Evolutionary conservation across 2,888 invertebrate genomes (phyloP).

Genomic region (Mellilla xanthometata): DNA sequence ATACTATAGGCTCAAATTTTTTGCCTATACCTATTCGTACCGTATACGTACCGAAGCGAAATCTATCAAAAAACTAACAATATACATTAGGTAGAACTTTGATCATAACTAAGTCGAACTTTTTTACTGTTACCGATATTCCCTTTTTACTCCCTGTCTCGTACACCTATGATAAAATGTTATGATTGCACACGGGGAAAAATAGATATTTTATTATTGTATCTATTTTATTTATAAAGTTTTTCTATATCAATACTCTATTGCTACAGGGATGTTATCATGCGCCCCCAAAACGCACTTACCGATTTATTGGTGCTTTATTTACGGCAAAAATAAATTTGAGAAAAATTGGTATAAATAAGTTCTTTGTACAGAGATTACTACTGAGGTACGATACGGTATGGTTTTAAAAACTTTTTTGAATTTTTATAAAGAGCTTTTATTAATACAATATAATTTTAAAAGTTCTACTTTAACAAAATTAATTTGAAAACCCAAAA

Average conservation of each 20-base stretch:
- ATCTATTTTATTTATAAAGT: constrained; percentile 78
- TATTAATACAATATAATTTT: no score
- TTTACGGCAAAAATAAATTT: constrained; percentile 15
- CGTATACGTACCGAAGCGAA: constrained; percentile 33
- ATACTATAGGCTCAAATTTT: no score
- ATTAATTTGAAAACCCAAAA: constrained; percentile 11
- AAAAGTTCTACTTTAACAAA: background rate
- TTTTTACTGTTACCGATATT: constrained; percentile 71
- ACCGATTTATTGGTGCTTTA: constrained; percentile 33
- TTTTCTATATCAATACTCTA: constrained; percentile 59
- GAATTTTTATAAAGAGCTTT: no score
- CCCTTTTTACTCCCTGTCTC: constrained; percentile 32
- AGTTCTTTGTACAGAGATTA: background rate
- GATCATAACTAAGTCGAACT: constrained; percentile 58
- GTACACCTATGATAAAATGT: constrained; percentile 81
- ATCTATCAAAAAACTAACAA: constrained; percentile 62
- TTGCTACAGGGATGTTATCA: constrained; percentile 61
- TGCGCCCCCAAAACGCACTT: constrained; percentile 39
- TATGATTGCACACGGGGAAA: constrained; percentile 51
- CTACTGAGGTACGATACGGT: no score
- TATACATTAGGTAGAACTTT: constrained; percentile 60
- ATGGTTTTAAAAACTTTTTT: no score
- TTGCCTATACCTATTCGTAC: no score
- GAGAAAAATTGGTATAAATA: constrained; percentile 7
- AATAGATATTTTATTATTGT: constrained; percentile 57